Evolutionary conservation across 2,113 vertebrate species (phyloP).

Genomic region (Labrus mixtus): DNA sequence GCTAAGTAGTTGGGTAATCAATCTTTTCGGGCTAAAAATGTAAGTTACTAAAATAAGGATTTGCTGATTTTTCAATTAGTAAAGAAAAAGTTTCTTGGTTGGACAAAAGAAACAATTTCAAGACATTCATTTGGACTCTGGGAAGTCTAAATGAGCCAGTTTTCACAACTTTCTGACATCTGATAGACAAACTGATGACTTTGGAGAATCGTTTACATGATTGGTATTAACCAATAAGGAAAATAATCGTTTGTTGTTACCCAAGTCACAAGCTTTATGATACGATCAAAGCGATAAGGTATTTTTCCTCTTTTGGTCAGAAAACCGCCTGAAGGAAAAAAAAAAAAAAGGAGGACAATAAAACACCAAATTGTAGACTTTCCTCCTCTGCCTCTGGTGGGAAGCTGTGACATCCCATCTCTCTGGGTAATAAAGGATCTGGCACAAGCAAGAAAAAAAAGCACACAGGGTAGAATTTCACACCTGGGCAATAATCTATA

Average conservation of each 20-base stretch:
- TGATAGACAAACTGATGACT: neutral
- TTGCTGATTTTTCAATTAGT: neutral
- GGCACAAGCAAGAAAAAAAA: conserved; percentile 71
- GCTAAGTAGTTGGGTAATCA: too few species aligned
- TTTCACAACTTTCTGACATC: neutral
- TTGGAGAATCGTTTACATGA: neutral
- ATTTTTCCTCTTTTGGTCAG: conserved; percentile 11
- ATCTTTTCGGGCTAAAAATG: neutral
- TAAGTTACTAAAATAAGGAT: neutral
- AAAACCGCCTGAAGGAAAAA: conserved; percentile 22
- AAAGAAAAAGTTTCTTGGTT: neutral
- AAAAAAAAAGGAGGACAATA: conserved; percentile 38
- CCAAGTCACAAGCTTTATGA: neutral
- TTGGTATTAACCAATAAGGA: too few species aligned
- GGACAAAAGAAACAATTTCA: neutral
- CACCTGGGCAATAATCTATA: conserved; percentile 82
- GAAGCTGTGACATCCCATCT: conserved; percentile 72
- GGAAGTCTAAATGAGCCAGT: neutral
- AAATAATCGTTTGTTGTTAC: too few species aligned
- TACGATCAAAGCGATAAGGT: conserved; percentile 7
- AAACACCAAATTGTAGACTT: conserved; percentile 66
- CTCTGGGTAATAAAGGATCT: conserved; percentile 77
- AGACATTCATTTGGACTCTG: neutral
- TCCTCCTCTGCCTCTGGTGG: conserved; percentile 65
- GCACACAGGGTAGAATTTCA: conserved; percentile 81